Conservation (phyloP, 2,888 invertebrate species). For the Amphipyra tragopoginis region DNA sequence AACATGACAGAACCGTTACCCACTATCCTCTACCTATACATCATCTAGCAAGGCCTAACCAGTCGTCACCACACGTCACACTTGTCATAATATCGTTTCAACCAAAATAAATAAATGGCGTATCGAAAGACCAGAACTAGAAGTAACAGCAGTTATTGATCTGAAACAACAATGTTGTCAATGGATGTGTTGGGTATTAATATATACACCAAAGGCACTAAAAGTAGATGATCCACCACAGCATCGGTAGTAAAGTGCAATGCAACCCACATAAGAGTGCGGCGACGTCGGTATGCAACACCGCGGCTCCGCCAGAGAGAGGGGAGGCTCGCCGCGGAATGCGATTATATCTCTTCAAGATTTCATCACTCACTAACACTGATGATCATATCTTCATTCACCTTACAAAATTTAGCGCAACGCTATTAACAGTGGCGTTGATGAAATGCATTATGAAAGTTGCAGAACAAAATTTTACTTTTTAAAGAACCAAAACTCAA, state of each 20-base stretch:
- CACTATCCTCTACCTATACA: slow-evolving; percentile 75
- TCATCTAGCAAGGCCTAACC: slow-evolving; percentile 72
- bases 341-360: slow-evolving; percentile 78
- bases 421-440: slow-evolving; percentile 52
- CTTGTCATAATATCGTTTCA: slow-evolving; percentile 9
- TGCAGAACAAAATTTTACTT: slow-evolving; percentile 41
- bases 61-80: slow-evolving; percentile 32
- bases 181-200: slow-evolving; percentile 8
- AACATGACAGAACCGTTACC: slow-evolving; percentile 87
- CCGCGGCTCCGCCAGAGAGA: slow-evolving; percentile 55
- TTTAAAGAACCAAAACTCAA: slow-evolving; percentile 38
- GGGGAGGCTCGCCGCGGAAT: slow-evolving; percentile 80
- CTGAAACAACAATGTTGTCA: slow-evolving; percentile 3
- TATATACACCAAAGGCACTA: slow-evolving; percentile 14
- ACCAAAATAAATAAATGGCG: slow-evolving; percentile 1
- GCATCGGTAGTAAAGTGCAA: slow-evolving; percentile 59
- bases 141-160: slow-evolving; percentile 3
- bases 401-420: slow-evolving; percentile 66
- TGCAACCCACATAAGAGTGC: slow-evolving; percentile 66
- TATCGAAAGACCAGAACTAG: slow-evolving; percentile 3
- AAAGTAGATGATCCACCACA: slow-evolving; percentile 42
- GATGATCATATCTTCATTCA: slow-evolving; percentile 65
- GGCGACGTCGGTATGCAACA: slow-evolving; percentile 69
- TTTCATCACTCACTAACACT: slow-evolving; percentile 77
- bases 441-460: slow-evolving; percentile 58